Evolutionary conservation across 2,113 vertebrate genomes (phyloP), one percentile per base, ranked within the genome.

Genomic region (Ornithorhynchus anatinus): DNA sequence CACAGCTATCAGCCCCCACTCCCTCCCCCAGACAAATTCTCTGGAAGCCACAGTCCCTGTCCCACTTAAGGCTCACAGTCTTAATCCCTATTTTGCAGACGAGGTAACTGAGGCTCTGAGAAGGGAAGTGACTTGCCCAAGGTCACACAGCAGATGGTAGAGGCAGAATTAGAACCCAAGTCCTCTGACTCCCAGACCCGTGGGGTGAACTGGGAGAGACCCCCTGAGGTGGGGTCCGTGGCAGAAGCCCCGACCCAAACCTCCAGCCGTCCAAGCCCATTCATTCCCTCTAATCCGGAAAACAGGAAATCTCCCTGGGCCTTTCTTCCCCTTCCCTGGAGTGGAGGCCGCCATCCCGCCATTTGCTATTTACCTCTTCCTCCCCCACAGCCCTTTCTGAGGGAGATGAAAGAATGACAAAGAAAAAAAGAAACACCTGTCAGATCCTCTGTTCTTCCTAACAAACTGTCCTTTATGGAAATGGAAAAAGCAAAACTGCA

Each of bases 381-480:
- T 57, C 33, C 44, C 36, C 1, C 19, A 62, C 22, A 25, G 2
- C 22, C 5, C 22, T 15, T 38, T 16, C 33, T n/a, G 14, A 27
- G 37, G 14, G 32, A 16, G 37, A 61, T 11, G 20, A 36, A 29
- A 8, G 40, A 27, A 52, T 10, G 40, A 42, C 23, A 5, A 43
- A 25, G 33, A 44, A 23, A 20, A 11, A 10, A 27, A 86, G 79
- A 79, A 35, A 10, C 69, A 62, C 79, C 77, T 68, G 66, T 67
- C 79, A 72, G 47, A n/a, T 65, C 23, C 79, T 61, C 15, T 3
- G 40, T 68, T 84, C 48, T 70, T 72, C 22, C 76, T 80, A 85
- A 77, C 78, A 80, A 65, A 72, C 74, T 17, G 76, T 81, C 78
- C 81, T 84, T 72, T 66, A 42, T n/a, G 0, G 27, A 87, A 80